A percentile compares a stretch with the other conserved stretches of the same genome.
These are phyloP conservation scores for Corythaeola cristata DNA, from an alignment of 2,113 vertebrate species.

Conservation along the genomic window DNA sequence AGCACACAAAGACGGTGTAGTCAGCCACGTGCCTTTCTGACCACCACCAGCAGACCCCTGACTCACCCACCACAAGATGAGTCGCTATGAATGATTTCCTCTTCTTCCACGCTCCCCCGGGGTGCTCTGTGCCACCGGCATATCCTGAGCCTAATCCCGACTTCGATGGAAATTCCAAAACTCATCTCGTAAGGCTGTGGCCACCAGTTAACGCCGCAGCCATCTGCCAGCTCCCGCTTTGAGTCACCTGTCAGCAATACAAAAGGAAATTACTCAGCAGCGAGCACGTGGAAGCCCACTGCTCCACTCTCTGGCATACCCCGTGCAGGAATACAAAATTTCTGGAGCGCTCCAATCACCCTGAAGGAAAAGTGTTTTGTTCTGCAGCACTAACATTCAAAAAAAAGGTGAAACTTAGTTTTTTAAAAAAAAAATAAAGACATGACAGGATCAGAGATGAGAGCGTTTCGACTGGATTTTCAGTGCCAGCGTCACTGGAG, in stretches of 20 bases:
- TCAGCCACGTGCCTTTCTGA: conserved; percentile 69
- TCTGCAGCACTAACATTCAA: neutral
- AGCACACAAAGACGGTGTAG: conserved; percentile 47
- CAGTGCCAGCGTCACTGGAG: conserved; percentile 58
- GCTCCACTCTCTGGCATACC: conserved; percentile 17
- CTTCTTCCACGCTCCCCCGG: conserved; percentile 1
- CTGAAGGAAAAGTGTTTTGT: neutral
- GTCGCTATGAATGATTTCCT: conserved; percentile 67
- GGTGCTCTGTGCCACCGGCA: neutral
- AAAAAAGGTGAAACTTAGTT: neutral
- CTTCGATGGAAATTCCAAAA: conserved; percentile 60
- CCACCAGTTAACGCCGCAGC: conserved; percentile 15
- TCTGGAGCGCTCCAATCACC: neutral
- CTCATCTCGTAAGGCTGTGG: conserved; percentile 25
- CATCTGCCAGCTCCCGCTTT: conserved; percentile 46
- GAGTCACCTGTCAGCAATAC: conserved; percentile 76
- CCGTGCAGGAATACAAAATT: conserved; percentile 11
- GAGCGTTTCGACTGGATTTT: conserved; percentile 47
- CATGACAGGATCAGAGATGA: neutral
- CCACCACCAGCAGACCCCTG: conserved; percentile 68
- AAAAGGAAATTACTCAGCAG: conserved; percentile 73
- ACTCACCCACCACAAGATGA: conserved; percentile 73
- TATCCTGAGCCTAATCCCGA: conserved; percentile 35
- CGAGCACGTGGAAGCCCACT: conserved; percentile 55
- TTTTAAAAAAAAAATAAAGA: neutral